Evolutionary conservation across 2,113 vertebrate genomes (phyloP), one percentile per base, ranked within the genome.

Genomic region (Coryphaenoides rupestris): DNA sequence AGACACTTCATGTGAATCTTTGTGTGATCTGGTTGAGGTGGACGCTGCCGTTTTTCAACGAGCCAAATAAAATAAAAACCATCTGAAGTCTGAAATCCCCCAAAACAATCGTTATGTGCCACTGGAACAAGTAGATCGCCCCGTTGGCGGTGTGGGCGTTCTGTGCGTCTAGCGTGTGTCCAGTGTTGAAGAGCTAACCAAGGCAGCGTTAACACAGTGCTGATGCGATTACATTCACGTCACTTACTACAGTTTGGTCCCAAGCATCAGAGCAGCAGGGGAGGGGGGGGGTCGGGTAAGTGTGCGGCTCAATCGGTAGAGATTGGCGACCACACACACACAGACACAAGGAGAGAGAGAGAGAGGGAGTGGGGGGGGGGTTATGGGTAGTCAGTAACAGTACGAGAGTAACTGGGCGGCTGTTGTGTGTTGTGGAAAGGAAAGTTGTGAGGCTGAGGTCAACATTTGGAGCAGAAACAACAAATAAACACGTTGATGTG

Each of bases 161-260:
- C 26, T 66, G 55, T 49, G 5, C 63, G 62, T 69, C 47, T 22
- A 73, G 69, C 40, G 73, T 69, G n/a, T n/a, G 73, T 77, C 63
- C 84, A 78, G 75, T 71, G 67, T 62, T 28, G 12, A 58, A 67
- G 59, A 69, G 77, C 33, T 63, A 46, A 71, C 67, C 46, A 10
- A 40, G 7, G 57, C 50, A 63, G 66, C 60, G 13, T n/a, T 6
- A 40, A 40, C 33, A n/a, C 33, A 40, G 33, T 40, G 33, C 5
- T 40, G 33, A 40, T 40, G 26, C 14, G 62, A n/a, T 66, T 52
- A 58, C 58, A 40, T 62, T 76, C 58, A 81, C 80, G 75, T 84
- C 73, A 66, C 40, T 73, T 52, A 66, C 16, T 16, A 60, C 54
- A 60, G 21, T 28, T 57, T 28, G 5, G 23, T 17, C 56, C 71